Conservation (phyloP, 2,797 vertebrate genomes). For the Vespertilio murinus region DNA sequence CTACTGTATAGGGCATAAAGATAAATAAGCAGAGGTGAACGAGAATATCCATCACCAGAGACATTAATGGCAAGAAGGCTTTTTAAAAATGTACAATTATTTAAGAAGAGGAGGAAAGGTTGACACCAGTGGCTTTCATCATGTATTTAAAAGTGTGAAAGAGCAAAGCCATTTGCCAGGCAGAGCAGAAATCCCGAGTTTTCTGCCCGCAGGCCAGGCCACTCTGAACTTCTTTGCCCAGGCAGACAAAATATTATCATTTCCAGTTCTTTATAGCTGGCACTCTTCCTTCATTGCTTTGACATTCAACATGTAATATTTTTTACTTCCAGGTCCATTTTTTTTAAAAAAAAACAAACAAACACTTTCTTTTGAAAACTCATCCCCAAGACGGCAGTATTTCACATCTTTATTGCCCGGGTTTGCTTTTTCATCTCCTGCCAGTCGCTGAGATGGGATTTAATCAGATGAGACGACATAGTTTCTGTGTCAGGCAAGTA, state of each 20-base stretch:
- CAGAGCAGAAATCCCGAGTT: not conserved
- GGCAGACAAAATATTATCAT: slow-evolving; percentile 24
- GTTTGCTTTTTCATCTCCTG: not conserved
- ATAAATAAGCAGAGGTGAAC: slow-evolving; percentile 40
- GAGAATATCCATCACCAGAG: not conserved
- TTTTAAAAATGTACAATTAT: slow-evolving; percentile 23
- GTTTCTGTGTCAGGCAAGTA: not conserved
- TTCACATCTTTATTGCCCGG: not conserved
- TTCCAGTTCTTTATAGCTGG: slow-evolving; percentile 5
- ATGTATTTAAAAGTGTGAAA: slow-evolving; percentile 26
- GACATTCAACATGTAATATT: not conserved
- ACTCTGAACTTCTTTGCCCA: not conserved
- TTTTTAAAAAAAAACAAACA: slow-evolving; percentile 24
- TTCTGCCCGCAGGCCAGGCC: not conserved
- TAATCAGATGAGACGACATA: not conserved
- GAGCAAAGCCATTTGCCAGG: slow-evolving; percentile 43
- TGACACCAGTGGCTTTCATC: not conserved
- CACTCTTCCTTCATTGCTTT: not conserved
- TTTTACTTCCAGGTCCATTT: slow-evolving; percentile 18
- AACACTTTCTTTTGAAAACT: slow-evolving; percentile 8
- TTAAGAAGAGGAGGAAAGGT: slow-evolving; percentile 38
- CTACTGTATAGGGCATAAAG: not conserved
- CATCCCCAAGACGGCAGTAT: slow-evolving; percentile 4
- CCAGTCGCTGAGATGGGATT: not conserved
- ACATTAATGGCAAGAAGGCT: slow-evolving; percentile 27